Evolutionary conservation across 2,797 vertebrate species (phyloP), one percentile per base, ranked within the genome.

Genomic region (Apogon talboti): DNA sequence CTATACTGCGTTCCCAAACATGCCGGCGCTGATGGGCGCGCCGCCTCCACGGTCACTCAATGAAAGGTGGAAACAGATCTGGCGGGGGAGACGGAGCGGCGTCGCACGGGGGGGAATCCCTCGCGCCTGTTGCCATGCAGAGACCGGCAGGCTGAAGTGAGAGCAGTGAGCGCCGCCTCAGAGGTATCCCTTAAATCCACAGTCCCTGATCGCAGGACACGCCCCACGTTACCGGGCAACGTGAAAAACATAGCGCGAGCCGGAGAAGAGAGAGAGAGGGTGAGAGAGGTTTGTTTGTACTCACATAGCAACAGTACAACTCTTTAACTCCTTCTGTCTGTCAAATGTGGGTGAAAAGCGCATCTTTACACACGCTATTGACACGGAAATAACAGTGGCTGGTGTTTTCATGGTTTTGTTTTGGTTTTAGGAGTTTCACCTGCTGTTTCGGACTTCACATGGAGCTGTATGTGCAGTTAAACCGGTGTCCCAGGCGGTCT

Each of bases 271-370:
- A 48, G 65, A 66, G 57, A 60, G 69, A 28, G 57, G 2, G 52
- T 38, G 56, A 81, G 78, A 70, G 71, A 91, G 89, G 85, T 84
- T 85, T 95, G 93, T 94, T 94, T 94, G 83, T 87, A 79, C 84
- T 89, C 86, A 76, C 24, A 5, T 87, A 89, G 89, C 89, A 91
- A 92, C 88, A 42, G 75, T 56, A 65, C 81, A 67, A 63, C 51
- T 69, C 76, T 56, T 72, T 53, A 35, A 64, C 65, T 78, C 81
- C 82, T 55, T 57, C 37, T 46, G 45, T 67, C 51, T 52, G 82
- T 21, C 63, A 72, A 71, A 76, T 49, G 79, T 70, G 71, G 63
- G 73, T 65, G 74, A 88, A 71, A 58, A 57, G 55, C 21, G 48
- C 55, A 57, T 59, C 35, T 67, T 51, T 46, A 19, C 24, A 50